These are phyloP conservation scores for Drosophila hydei DNA, from an alignment of 1,140 invertebrate genomes.

Conservation along the genomic window DNA sequence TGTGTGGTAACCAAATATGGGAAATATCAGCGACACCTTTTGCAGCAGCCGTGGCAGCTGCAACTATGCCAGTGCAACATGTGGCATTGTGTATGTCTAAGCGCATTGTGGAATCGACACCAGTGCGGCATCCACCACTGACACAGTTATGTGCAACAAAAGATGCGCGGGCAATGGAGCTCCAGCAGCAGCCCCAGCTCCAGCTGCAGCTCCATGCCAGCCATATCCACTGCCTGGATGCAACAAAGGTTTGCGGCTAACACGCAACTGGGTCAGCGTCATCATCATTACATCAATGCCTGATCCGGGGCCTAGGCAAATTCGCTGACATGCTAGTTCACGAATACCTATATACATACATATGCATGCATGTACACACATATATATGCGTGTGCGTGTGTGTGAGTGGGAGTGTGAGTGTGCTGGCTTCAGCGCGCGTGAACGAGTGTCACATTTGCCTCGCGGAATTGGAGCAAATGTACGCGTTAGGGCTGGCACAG, in stretches of 20 bases:
- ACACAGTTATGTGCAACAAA: slow-evolving; percentile 47
- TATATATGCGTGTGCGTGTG: not conserved
- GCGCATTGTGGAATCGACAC: slow-evolving; percentile 40
- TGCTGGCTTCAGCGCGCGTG: slow-evolving; percentile 16
- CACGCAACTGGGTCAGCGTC: slow-evolving; percentile 61
- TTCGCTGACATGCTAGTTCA: not conserved
- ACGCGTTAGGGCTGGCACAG: slow-evolving; percentile 55
- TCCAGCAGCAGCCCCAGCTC: not conserved
- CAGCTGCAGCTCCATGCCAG: no score
- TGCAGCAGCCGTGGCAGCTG: slow-evolving; percentile 15
- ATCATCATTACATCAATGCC: slow-evolving; percentile 37
- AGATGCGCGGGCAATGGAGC: slow-evolving; percentile 20
- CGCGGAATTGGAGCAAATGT: slow-evolving; percentile 73
- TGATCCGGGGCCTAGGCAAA: slow-evolving; percentile 11
- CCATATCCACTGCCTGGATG: slow-evolving; percentile 30
- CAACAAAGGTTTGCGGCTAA: slow-evolving; percentile 45
- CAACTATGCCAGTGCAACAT: slow-evolving; percentile 22
- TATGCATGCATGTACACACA: not conserved
- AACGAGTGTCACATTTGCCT: slow-evolving; percentile 71
- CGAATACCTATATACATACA: not conserved
- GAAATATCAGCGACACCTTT: slow-evolving; percentile 52
- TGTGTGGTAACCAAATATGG: slow-evolving; percentile 71
- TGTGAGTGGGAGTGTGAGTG: slow-evolving; percentile 1
- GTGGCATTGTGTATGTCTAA: slow-evolving; percentile 34
- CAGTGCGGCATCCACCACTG: slow-evolving; percentile 29